A percentile compares a stretch with the other conserved stretches of the same genome.
These are phyloP conservation scores for Phaedon cochleariae DNA, from an alignment of 2,888 invertebrate species.

Conservation along the genomic window DNA sequence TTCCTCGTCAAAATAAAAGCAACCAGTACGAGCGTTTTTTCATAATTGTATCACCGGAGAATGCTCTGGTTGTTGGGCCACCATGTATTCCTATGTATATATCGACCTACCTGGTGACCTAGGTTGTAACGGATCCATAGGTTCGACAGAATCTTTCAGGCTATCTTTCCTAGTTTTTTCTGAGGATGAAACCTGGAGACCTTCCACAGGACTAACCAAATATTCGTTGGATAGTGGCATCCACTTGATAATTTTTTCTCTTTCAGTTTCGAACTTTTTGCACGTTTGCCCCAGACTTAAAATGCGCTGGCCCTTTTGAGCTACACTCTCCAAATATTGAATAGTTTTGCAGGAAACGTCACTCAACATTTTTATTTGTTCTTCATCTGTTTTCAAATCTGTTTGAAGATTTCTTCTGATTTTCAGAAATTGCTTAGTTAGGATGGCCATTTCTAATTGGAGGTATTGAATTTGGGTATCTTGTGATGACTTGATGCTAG, in stretches of 20 bases:
- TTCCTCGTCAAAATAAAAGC: too few relatives aligned
- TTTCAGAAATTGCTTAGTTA: constrained; percentile 43
- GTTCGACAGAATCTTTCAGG: background rate
- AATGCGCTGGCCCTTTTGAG: constrained; percentile 65
- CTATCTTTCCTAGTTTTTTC: background rate
- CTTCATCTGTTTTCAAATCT: constrained; percentile 50
- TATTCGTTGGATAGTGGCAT: constrained; percentile 27
- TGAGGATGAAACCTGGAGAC: background rate
- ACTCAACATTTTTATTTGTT: constrained; percentile 46
- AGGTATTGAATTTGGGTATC: constrained; percentile 45
- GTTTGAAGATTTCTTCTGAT: constrained; percentile 47
- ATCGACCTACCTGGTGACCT: background rate
- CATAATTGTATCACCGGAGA: too few relatives aligned
- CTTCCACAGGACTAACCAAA: background rate
- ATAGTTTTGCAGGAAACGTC: constrained; percentile 60
- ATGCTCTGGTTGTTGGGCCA: too few relatives aligned
- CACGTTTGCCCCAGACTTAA: constrained; percentile 65
- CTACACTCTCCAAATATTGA: constrained; percentile 60
- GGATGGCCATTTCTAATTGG: constrained; percentile 37
- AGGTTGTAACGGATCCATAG: background rate
- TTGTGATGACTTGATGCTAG: constrained; percentile 36
- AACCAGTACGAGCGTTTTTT: too few relatives aligned
- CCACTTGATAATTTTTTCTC: constrained; percentile 59
- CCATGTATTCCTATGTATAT: too few relatives aligned
- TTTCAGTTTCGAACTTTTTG: constrained; percentile 66